Conservation (phyloP, 2,888 invertebrate species). For the Phalera bucephala region DNA sequence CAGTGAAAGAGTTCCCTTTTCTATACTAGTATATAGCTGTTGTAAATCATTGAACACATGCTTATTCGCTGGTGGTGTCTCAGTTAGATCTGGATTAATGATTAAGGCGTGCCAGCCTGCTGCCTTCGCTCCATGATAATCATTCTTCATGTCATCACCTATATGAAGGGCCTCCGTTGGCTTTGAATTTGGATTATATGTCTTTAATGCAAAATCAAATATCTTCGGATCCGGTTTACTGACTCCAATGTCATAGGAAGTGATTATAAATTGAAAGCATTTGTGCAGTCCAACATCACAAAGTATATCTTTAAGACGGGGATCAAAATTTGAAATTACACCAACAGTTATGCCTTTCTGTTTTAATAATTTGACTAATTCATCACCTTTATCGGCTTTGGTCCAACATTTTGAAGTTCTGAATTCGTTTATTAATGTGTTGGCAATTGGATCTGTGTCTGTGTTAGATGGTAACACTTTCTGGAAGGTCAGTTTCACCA, state of each 20-base stretch:
- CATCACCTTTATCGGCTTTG: slow-evolving; percentile 83
- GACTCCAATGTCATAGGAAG: slow-evolving; percentile 88
- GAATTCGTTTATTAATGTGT: slow-evolving; percentile 86
- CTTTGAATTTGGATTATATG: slow-evolving; percentile 61
- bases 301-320: slow-evolving; percentile 88
- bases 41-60: slow-evolving; percentile 55
- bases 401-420: slow-evolving; percentile 89
- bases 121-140: slow-evolving; percentile 89
- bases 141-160: slow-evolving; percentile 89
- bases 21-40: slow-evolving; percentile 43
- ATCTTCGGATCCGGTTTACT: slow-evolving; percentile 90
- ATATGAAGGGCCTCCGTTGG: slow-evolving; percentile 90
- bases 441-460: slow-evolving; percentile 68
- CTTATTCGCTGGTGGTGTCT: slow-evolving; percentile 31
- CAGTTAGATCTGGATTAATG: slow-evolving; percentile 33
- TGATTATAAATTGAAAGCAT: slow-evolving; percentile 91
- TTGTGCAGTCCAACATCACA: slow-evolving; percentile 84
- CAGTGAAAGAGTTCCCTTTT: slow-evolving; percentile 37
- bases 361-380: slow-evolving; percentile 85
- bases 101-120: slow-evolving; percentile 89
- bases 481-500: slow-evolving; percentile 86
- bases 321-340: slow-evolving; percentile 95
- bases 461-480: slow-evolving; percentile 63
- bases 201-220: slow-evolving; percentile 85
- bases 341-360: slow-evolving; percentile 82